phyloP scores from a whole-genome alignment of 1,140 invertebrate genomes.

The Condylostylus longicornis region DNA sequence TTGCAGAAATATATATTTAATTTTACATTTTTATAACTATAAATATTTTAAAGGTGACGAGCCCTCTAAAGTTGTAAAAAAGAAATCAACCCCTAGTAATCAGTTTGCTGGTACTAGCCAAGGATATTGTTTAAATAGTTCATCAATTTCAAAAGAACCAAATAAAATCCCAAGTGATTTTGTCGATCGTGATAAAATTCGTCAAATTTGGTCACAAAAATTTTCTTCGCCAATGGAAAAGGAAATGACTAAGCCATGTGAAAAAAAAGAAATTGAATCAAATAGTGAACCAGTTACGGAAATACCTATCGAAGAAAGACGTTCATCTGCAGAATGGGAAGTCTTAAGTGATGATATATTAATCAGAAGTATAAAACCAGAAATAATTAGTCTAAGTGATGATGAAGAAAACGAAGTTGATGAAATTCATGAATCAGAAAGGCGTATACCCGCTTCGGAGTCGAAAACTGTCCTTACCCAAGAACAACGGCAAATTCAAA shows the following conservation, averaged over 20 bases:
- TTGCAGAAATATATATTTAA: too few species aligned
- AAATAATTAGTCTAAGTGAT: slow-evolving; percentile 9
- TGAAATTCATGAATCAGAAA: slow-evolving; percentile 3
- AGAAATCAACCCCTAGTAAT: too few species aligned
- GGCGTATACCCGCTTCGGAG: neutral
- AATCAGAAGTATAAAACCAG: slow-evolving; percentile 5
- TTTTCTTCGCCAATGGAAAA: slow-evolving; percentile 5
- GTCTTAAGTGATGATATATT: slow-evolving; percentile 11
- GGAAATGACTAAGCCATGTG: neutral
- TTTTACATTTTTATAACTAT: too few species aligned
- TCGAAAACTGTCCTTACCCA: slow-evolving; percentile 5
- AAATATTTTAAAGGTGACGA: too few species aligned
- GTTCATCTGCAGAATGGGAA: slow-evolving; percentile 6
- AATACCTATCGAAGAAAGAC: too few species aligned
- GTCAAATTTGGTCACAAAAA: slow-evolving; percentile 15
- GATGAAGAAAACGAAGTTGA: slow-evolving; percentile 14
- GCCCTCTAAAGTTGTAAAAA: too few species aligned
- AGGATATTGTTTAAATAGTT: too few species aligned
- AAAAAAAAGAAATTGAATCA: neutral
- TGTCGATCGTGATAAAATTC: slow-evolving; percentile 13
- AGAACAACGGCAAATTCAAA: slow-evolving; percentile 14
- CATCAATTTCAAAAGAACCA: too few species aligned
- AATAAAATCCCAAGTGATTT: too few species aligned
- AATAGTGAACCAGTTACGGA: slow-evolving; percentile 3
- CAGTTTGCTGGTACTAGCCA: too few species aligned